Percentiles rank a stretch among this genome's conserved stretches.
Evolutionary conservation across 2,888 invertebrate genomes (phyloP).

Genomic region (Agrilus biguttatus): DNA sequence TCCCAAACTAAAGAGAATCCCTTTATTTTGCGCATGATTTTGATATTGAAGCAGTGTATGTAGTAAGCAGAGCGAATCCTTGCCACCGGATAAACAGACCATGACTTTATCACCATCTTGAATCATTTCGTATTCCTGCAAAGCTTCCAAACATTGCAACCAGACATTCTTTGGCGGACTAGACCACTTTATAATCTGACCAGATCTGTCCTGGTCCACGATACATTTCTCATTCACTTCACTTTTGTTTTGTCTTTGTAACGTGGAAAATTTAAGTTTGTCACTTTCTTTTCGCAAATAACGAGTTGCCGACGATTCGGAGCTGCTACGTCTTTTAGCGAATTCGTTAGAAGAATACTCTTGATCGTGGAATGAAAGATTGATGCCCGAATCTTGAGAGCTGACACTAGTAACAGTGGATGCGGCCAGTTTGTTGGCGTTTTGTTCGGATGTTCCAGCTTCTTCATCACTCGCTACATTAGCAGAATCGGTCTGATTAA

Average conservation of each 20-base stretch:
- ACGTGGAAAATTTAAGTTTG: constrained; percentile 20
- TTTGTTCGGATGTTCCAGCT: constrained; percentile 17
- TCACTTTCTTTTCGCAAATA: constrained; percentile 19
- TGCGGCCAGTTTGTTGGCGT: constrained; percentile 42
- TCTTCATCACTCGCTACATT: constrained; percentile 47
- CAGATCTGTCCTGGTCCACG: constrained; percentile 15
- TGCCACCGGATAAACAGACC: constrained; percentile 73
- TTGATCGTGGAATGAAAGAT: constrained; percentile 55
- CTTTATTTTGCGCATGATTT: constrained; percentile 58
- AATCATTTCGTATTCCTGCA: constrained; percentile 74
- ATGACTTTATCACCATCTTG: constrained; percentile 67
- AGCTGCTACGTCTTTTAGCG: constrained; percentile 23
- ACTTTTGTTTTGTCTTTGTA: constrained; percentile 23
- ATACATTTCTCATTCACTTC: constrained; percentile 24
- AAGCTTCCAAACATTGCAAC: constrained; percentile 69
- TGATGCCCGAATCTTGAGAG: constrained; percentile 67
- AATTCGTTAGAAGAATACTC: constrained; percentile 28
- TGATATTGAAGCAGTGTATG: constrained; percentile 77
- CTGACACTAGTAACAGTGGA: constrained; percentile 56
- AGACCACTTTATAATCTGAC: constrained; percentile 43
- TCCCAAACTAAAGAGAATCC: constrained; percentile 55
- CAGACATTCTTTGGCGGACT: constrained; percentile 67
- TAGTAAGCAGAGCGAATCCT: constrained; percentile 68
- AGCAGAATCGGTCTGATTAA: constrained; percentile 39
- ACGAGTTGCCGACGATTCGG: constrained; percentile 22